A percentile compares a stretch with the other conserved stretches of the same genome.
Conservation (phyloP, 1,140 invertebrate species). For the Stegodyphus dumicola region DNA sequence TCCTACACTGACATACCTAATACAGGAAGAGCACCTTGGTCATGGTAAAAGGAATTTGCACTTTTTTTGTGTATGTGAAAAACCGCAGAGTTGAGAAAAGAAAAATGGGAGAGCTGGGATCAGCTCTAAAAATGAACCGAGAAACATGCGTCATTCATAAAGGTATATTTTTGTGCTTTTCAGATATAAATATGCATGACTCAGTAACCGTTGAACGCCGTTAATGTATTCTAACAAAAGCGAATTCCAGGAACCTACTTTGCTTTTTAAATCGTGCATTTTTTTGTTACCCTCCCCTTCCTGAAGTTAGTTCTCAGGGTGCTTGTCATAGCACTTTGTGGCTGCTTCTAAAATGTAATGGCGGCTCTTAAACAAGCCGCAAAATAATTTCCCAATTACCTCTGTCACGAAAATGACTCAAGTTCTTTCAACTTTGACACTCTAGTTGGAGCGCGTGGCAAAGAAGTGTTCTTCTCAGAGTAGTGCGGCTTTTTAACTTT, state of each 20-base stretch:
- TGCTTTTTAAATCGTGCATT: not conserved
- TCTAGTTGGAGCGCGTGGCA: not conserved
- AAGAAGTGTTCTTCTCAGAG: not conserved
- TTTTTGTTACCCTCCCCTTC: not conserved
- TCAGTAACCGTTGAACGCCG: not conserved
- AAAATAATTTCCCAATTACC: conserved; percentile 40
- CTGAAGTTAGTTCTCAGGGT: conserved; percentile 5
- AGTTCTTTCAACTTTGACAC: conserved; percentile 51
- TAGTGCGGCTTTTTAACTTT: not conserved
- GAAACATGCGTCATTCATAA: no score
- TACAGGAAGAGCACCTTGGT: no score
- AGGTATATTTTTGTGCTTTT: no score
- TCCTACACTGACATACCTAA: no score
- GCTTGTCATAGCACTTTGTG: conserved; percentile 10
- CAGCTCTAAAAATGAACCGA: no score
- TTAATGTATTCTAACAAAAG: conserved; percentile 45
- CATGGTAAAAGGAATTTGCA: no score
- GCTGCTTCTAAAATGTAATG: not conserved
- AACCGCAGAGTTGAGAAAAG: no score
- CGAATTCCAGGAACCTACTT: conserved; percentile 19
- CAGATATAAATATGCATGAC: conserved; percentile 43
- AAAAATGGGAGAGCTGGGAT: no score
- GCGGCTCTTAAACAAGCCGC: conserved; percentile 31
- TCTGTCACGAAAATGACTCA: conserved; percentile 41
- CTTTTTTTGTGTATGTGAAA: no score